These are phyloP conservation scores for Iselma pallidipennis DNA, from an alignment of 2,888 invertebrate genomes.

Conservation along the genomic window DNA sequence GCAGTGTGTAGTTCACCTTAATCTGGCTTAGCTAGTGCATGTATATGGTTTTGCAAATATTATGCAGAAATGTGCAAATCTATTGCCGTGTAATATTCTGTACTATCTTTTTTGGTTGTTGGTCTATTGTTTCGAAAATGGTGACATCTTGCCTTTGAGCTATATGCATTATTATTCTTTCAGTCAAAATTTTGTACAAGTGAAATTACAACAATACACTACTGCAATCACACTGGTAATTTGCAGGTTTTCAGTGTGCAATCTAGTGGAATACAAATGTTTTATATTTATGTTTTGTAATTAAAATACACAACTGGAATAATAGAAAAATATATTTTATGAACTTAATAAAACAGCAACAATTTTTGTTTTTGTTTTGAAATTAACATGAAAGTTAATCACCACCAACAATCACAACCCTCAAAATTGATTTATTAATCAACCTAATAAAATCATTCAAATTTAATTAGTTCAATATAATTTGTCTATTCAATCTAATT, in stretches of 20 bases:
- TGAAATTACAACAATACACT: neutral
- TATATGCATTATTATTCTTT: neutral
- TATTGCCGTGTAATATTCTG: neutral
- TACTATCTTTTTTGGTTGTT: neutral
- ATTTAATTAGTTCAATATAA: slow-evolving; percentile 31
- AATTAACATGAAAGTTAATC: too few relatives aligned
- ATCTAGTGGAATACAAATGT: neutral
- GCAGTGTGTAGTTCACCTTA: neutral
- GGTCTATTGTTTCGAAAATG: neutral
- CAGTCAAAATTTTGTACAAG: neutral
- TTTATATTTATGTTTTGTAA: neutral
- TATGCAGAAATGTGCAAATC: neutral
- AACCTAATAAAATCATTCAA: slow-evolving; percentile 23
- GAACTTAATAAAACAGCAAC: neutral
- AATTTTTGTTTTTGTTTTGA: too few relatives aligned
- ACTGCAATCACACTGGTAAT: neutral
- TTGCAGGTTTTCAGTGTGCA: neutral
- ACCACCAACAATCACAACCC: too few relatives aligned
- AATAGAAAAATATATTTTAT: neutral
- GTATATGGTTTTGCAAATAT: neutral
- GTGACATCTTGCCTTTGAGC: neutral
- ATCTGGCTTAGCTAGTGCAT: neutral
- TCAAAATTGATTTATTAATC: too few relatives aligned
- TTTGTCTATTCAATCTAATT: slow-evolving; percentile 28
- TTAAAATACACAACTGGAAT: neutral